Evolutionary conservation across 2,113 vertebrate genomes (phyloP), one percentile per base, ranked within the genome.

Genomic region (Scomber colias): DNA sequence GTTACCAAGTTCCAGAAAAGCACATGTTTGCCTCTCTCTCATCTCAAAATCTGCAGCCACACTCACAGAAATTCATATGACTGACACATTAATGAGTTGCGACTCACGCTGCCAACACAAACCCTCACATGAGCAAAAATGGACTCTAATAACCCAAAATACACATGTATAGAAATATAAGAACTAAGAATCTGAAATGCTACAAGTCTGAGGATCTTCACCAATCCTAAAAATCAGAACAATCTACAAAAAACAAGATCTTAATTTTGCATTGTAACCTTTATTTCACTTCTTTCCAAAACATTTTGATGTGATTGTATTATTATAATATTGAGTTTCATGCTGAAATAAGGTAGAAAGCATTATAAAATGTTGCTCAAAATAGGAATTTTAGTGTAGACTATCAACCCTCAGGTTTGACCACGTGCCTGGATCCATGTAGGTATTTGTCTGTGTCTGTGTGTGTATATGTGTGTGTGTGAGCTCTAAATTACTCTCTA

Each of bases 401-500:
- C 63, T 30, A 2, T 24, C 15, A 9, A 30, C 3, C 63, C 63
- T 17, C 21, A 14, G 27, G 53, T 11, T 17, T 27, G 40, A 55
- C 17, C 35, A 55, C 31, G 14, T 49, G 16, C 35, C 48, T 53
- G 27, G n/a, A 49, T 24, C 63, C 49, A 16, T 49, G 7, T 17
- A 17, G 12, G 55, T 40, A 40, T 9, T 40, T 40, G 7, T 40
- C 35, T 40, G 5, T 40, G 5, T 40, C 6, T 40, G 35, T 40
- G 35, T 40, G 35, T 40, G 35, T 40, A 54, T 51, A 46, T 40
- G 55, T 65, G 19, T 44, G 7, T 51, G 81, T 69, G 68, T 45
- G 57, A 55, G 21, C 57, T 62, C 53, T 13, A 56, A 79, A 71
- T 68, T 65, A 53, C 27, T 55, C 40, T 27, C 56, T 71, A 57